Evolutionary conservation across 1,140 invertebrate species (phyloP), one percentile per base, ranked within the genome.

Genomic region (Drosophila seguyi): DNA sequence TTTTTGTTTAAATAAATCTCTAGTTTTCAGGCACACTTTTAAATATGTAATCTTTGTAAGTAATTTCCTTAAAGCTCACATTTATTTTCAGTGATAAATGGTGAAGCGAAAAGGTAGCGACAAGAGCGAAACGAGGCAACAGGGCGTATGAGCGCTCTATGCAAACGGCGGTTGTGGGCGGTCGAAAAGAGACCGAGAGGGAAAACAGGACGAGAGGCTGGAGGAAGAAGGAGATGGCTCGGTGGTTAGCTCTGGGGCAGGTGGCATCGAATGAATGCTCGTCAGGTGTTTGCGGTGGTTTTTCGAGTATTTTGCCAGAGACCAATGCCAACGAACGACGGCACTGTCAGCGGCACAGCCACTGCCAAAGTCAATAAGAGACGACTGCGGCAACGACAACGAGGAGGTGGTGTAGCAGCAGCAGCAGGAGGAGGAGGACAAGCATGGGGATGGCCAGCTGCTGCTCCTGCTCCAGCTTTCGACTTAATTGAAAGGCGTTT

Each of bases 401-500:
- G 50, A 22, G 31, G 18, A 34, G 29, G 52, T 10, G 47, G 16
- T n/a, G 16, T 1, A n/a, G 25, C 16, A 48, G 16, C 5, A 18
- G 27, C 16, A 36, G 18, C 13, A 16, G 31, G 13, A 20, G 29
- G 13, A 36, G 29, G 13, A 53, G 18, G 22, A 53, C 16, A 25
- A 29, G 27, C 38, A 18, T 22, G 57, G 14, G 45, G 20, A 18
- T 68, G 75, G 79, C 41, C 81, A 63, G 65, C 18, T 74, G 61
- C 36, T 41, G 48, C 56, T 59, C 62, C 69, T 39, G 48, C 50
- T 58, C 61, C 69, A 44, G 65, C 75, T 69, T 79, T 55, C 53
- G 80, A 90, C 86, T 90, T 90, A 90, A 90, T 90, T 90, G 86
- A 90, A 90, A 90, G 86, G 81, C 86, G 86, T 90, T 90, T 90